Conservation (phyloP, 2,888 invertebrate species). For the Aphrophora alni region DNA sequence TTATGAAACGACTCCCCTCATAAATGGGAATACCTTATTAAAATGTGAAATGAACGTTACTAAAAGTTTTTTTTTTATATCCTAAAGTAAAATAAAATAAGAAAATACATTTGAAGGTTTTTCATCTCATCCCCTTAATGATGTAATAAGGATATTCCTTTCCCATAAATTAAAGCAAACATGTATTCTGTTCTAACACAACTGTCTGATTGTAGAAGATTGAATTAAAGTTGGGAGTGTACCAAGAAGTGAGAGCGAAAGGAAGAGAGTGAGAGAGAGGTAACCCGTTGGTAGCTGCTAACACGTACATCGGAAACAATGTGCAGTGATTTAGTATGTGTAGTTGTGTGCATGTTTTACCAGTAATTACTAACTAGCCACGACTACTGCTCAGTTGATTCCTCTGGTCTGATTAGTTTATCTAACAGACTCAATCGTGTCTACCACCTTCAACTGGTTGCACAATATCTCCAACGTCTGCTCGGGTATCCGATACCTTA, state of each 20-base stretch:
- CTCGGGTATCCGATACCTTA: neutral
- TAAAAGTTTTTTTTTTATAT: too few species aligned
- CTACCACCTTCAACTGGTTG: neutral
- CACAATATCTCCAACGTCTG: neutral
- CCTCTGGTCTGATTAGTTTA: conserved; percentile 13
- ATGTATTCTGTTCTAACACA: neutral
- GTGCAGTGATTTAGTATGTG: conserved; percentile 9
- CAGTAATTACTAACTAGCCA: conserved; percentile 32
- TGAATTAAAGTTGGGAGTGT: neutral
- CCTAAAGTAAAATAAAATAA: too few species aligned
- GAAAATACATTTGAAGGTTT: too few species aligned
- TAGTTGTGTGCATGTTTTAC: conserved; percentile 13
- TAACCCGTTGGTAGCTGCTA: too few species aligned
- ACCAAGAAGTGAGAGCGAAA: neutral
- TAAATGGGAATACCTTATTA: too few species aligned
- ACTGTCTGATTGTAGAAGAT: neutral
- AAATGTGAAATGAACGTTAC: too few species aligned
- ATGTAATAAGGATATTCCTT: too few species aligned
- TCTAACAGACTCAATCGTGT: conserved; percentile 19
- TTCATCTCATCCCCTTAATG: too few species aligned
- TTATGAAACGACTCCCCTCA: too few species aligned
- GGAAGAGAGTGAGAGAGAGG: neutral
- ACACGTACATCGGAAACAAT: conserved; percentile 1
- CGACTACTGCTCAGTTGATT: conserved; percentile 2
- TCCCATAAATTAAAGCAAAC: too few species aligned